Evolutionary conservation across 2,113 vertebrate species (phyloP).

Genomic region (Zonotrichia leucophrys): DNA sequence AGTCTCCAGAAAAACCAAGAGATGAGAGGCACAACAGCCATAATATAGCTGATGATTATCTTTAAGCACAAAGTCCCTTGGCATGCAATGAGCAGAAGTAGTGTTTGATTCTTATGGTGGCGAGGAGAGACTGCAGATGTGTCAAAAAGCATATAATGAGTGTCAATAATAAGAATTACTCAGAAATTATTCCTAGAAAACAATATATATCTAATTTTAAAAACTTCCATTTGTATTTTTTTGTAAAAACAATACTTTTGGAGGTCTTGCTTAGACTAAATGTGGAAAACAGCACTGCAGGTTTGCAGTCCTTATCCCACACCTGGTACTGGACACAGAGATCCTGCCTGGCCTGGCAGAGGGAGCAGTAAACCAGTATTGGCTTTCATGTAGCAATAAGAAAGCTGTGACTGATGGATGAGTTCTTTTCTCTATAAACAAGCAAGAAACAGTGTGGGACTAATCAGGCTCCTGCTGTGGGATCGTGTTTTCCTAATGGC

Average conservation of each 20-base stretch:
- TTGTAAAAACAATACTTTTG: background rate
- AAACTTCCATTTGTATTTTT: background rate
- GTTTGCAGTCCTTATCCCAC: background rate
- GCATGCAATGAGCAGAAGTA: background rate
- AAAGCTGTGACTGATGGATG: background rate
- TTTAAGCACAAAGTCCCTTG: background rate
- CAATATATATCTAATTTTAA: background rate
- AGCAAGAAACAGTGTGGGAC: background rate
- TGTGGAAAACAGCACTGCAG: background rate
- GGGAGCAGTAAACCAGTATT: background rate
- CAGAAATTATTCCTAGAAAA: background rate
- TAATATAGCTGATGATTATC: background rate
- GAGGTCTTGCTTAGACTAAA: background rate
- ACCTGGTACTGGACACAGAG: background rate
- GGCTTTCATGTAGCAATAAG: background rate
- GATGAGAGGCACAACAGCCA: background rate
- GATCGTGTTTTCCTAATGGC: slow-evolving; percentile 22
- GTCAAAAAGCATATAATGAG: background rate
- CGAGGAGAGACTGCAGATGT: background rate
- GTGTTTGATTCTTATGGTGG: background rate
- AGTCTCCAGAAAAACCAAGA: background rate
- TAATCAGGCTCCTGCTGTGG: slow-evolving; percentile 13
- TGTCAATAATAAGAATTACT: background rate
- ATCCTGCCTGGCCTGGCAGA: background rate
- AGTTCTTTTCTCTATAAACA: background rate